These are phyloP conservation scores for Olivierus martensii DNA, from an alignment of 1,140 invertebrate species.

Conservation along the genomic window DNA sequence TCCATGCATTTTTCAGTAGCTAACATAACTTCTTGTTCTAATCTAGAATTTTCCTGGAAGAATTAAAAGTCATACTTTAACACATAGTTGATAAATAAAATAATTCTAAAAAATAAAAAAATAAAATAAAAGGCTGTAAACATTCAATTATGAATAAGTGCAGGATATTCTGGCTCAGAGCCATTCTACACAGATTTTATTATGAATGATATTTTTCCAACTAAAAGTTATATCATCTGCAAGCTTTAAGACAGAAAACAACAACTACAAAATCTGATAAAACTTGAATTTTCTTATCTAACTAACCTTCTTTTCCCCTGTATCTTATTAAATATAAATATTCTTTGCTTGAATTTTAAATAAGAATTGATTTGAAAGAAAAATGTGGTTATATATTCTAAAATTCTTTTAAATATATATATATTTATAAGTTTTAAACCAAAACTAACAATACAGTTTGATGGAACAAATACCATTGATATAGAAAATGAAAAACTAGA, in stretches of 20 bases:
- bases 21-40: slow-evolving; percentile 51
- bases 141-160: neutral
- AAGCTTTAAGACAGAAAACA: too few species aligned
- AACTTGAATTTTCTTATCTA: too few species aligned
- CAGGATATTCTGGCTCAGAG: neutral
- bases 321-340: too few species aligned
- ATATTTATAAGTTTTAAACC: neutral
- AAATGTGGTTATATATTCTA: too few species aligned
- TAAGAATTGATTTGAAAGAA: too few species aligned
- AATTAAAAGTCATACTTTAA: neutral
- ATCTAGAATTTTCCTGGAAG: slow-evolving; percentile 37
- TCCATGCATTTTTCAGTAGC: slow-evolving; percentile 41
- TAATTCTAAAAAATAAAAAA: neutral
- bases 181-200: neutral
- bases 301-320: too few species aligned
- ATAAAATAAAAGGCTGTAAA: neutral
- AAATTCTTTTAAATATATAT: too few species aligned
- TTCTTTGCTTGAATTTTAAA: too few species aligned
- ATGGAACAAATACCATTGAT: too few species aligned
- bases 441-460: neutral
- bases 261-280: too few species aligned
- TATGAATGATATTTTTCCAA: neutral
- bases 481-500: too few species aligned
- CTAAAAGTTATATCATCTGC: neutral
- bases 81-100: neutral